Evolutionary conservation across 2,888 invertebrate genomes (phyloP), one percentile per base, ranked within the genome.

Genomic region (Pelosia muscerda): DNA sequence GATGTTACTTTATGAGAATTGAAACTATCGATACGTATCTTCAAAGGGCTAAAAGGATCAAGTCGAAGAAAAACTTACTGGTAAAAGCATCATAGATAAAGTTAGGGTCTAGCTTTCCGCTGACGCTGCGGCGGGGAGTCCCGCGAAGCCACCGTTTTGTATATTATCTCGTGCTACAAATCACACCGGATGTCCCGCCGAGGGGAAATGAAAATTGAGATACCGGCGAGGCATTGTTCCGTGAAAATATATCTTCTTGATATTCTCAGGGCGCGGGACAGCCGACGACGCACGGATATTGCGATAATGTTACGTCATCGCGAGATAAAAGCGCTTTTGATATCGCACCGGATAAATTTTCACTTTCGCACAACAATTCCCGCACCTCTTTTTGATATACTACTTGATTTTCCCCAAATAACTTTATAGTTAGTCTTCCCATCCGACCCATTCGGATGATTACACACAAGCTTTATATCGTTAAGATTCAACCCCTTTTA

Each of bases 161-260:
- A 91, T 93, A 92, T 93, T 93, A 94, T 93, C 94, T 93, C 85
- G 85, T 86, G 92, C 93, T 92, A 94, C 94, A 94, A 93, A 94
- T 94, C 93, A 94, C 92, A 93, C 89, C 91, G 92, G 93, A 92
- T 92, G 92, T 92, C 90, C 90, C 90, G 86, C 89, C 86, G 88
- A 91, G 92, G 93, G 92, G 92, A 93, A 93, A 94, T 92, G 92
- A 93, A 93, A 93, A 94, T 93, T 94, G 93, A 94, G 94, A 93
- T 93, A 94, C 93, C 92, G 90, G 89, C 85, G 89, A 90, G 90
- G 90, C 93, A 94, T 94, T 94, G 93, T 94, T 93, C 93, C 91
- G 92, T 92, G 91, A 91, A 93, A 93, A 93, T 93, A 93, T 93
- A 93, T 93, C 91, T 93, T 90, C 91, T 92, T 92, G 92, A 92